phyloP scores from a whole-genome alignment of 2,797 vertebrate genomes.

The Typhlichthys subterraneus region DNA sequence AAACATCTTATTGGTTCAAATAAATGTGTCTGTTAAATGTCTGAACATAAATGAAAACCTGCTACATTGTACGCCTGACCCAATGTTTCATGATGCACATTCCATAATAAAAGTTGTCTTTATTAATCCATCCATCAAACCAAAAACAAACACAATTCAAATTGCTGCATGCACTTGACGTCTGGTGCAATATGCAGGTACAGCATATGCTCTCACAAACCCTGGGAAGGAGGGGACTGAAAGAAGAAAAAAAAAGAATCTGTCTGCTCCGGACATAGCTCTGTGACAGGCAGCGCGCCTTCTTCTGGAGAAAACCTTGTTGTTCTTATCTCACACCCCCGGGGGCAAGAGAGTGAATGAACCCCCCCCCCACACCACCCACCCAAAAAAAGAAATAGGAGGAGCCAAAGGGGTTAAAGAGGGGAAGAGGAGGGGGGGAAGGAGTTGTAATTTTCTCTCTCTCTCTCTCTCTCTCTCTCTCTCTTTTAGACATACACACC shows the following conservation, averaged over 20 bases:
- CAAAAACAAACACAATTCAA: too few species aligned
- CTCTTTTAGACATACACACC: slow-evolving; percentile 7
- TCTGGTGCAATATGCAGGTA: slow-evolving; percentile 27
- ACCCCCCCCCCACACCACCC: slow-evolving; percentile 9
- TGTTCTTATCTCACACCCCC: slow-evolving; percentile 27
- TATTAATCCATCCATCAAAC: too few species aligned
- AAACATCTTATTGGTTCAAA: neutral
- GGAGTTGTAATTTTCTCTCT: slow-evolving; percentile 52
- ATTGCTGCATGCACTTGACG: slow-evolving; percentile 1
- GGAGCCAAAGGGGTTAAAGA: slow-evolving; percentile 62
- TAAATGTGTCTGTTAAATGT: neutral
- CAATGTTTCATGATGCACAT: too few species aligned
- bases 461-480: slow-evolving; percentile 20
- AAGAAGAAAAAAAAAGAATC: slow-evolving; percentile 61
- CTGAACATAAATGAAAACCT: too few species aligned
- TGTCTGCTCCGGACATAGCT: slow-evolving; percentile 75
- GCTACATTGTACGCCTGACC: too few species aligned
- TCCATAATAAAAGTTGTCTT: too few species aligned
- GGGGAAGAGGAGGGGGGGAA: slow-evolving; percentile 56
- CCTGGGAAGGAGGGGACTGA: slow-evolving; percentile 33
- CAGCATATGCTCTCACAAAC: slow-evolving; percentile 15
- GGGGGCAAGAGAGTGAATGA: slow-evolving; percentile 39
- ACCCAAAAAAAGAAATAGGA: slow-evolving; percentile 46
- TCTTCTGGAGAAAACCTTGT: slow-evolving; percentile 47
- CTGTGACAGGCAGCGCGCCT: slow-evolving; percentile 60